A percentile compares a stretch with the other conserved stretches of the same genome.
phyloP scores from a whole-genome alignment of 2,797 vertebrate species.

The Propithecus perrieri region DNA sequence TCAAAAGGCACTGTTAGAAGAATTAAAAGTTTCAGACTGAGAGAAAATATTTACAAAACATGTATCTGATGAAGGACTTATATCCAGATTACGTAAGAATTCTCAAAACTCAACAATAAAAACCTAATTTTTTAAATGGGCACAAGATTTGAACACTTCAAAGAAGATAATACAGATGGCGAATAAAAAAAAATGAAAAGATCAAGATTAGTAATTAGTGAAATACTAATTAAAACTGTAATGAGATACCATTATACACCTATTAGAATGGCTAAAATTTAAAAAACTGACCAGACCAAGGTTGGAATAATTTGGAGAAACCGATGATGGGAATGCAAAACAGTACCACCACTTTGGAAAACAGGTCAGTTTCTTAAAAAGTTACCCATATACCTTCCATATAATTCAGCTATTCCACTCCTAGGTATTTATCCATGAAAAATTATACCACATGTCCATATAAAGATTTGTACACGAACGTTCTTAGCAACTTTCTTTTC shows the following conservation, averaged over 20 bases:
- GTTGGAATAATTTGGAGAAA: background rate
- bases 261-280: background rate
- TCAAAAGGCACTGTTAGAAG: background rate
- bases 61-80: background rate
- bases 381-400: background rate
- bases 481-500: background rate
- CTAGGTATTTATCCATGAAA: background rate
- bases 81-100: background rate
- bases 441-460: background rate
- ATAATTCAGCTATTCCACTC: background rate
- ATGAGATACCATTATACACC: background rate
- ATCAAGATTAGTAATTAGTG: background rate
- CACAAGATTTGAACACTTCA: background rate
- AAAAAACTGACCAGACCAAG: background rate
- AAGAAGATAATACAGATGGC: background rate
- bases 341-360: background rate
- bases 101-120: background rate
- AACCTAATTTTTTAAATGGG: background rate
- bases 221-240: background rate
- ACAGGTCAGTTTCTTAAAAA: background rate
- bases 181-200: background rate
- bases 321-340: background rate
- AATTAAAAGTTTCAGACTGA: background rate
- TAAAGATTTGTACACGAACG: background rate
- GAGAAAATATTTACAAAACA: background rate